Conservation (phyloP, 1,140 invertebrate species). For the Cotesia chilonis region DNA sequence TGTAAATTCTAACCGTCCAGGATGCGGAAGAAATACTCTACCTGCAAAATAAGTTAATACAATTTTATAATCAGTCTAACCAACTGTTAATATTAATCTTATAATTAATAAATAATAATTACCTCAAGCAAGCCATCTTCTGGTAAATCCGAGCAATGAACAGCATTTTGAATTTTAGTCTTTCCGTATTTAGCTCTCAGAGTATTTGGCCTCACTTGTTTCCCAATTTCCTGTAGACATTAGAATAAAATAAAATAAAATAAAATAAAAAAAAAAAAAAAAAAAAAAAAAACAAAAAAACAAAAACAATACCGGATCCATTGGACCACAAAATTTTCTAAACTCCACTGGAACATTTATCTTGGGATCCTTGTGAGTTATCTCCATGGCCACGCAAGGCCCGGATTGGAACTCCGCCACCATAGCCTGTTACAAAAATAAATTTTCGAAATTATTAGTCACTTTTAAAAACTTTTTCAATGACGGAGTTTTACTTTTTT, state of each 20-base stretch:
- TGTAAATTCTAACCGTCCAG: conserved; percentile 59
- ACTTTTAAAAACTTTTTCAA: no score
- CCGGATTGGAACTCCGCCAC: conserved; percentile 83
- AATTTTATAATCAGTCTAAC: background rate
- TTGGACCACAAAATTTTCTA: conserved; percentile 85
- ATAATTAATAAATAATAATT: conserved; percentile 1
- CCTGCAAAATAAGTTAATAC: conserved; percentile 48
- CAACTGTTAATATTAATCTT: background rate
- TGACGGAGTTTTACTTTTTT: no score
- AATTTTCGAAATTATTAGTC: background rate
- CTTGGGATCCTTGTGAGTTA: conserved; percentile 71
- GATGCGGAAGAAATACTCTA: conserved; percentile 84
- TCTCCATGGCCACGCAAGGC: conserved; percentile 86
- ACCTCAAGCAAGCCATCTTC: conserved; percentile 87
- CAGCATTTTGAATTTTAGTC: conserved; percentile 84
- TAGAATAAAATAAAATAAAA: background rate
- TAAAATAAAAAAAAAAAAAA: conserved; percentile 20
- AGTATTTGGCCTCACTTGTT: conserved; percentile 82
- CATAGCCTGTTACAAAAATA: conserved; percentile 73
- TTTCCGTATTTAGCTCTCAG: conserved; percentile 85
- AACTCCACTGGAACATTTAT: conserved; percentile 77
- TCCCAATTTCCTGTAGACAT: conserved; percentile 79
- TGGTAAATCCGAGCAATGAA: conserved; percentile 92
- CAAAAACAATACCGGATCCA: conserved; percentile 78
- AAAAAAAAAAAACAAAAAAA: conserved; percentile 15